Evolutionary conservation across 1,140 invertebrate genomes (phyloP), one percentile per base, ranked within the genome.

Genomic region (Bombus cullumanus): DNA sequence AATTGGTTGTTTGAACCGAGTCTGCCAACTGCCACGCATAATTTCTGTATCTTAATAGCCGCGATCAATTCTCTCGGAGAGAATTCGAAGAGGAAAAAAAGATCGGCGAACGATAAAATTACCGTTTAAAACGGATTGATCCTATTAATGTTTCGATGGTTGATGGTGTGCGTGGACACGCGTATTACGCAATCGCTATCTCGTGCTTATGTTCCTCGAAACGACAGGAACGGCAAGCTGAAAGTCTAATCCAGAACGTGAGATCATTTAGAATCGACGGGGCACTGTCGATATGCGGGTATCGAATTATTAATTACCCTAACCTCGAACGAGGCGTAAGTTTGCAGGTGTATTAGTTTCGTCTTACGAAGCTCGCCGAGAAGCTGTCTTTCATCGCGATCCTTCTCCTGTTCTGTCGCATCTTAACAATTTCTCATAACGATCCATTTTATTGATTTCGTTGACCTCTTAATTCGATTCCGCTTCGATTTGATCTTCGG

Each of bases 221-320:
- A 71, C 73, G 66, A 34, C 68, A 59, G 53, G 3, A 53, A 25
- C 43, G 5, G 39, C 37, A 31, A 25, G n/a, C 57, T 53, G 13
- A 8, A 71, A 83, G 87, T 37, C 76, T 76, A 75, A 89, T 89
- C 81, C 88, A 78, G 87, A 89, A 76, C 87, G 83, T 80, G 66
- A 68, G 80, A 89, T 89, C 88, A 86, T 86, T 80, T 78, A 86
- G 87, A 83, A 89, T 83, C 84, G 73, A 82, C 66, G 59, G 68
- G 75, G 81, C 71, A 88, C 25, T 62, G 89, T 80, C 83, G 80
- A 85, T 81, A 62, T n/a, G 37, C 31, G 73, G 62, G 57, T 90
- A 86, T 83, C 83, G 89, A 69, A 87, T 90, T 90, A 90, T 90
- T 90, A 90, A 90, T 90, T 90, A 82, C 72, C 74, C 59, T 81